Conservation (phyloP, 1,140 invertebrate genomes). For the Drosophila ercepeae region DNA sequence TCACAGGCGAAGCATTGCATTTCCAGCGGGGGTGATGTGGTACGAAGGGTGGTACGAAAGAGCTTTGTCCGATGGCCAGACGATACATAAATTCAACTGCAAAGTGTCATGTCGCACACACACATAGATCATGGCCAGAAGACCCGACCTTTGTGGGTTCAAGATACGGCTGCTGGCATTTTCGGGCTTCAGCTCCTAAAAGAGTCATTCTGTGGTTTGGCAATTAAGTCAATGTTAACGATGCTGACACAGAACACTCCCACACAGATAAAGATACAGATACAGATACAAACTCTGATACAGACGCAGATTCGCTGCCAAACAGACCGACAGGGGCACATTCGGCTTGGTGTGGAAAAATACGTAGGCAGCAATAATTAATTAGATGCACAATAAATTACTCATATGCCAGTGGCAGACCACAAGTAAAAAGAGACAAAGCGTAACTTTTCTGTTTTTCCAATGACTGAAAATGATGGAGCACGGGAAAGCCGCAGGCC, state of each 20-base stretch:
- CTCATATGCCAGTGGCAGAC: slow-evolving; percentile 60
- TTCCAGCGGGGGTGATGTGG: slow-evolving; percentile 17
- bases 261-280: slow-evolving; percentile 23
- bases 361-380: slow-evolving; percentile 66
- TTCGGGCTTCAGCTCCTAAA: slow-evolving; percentile 33
- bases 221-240: slow-evolving; percentile 55
- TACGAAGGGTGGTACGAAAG: slow-evolving; percentile 10
- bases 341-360: slow-evolving; percentile 42
- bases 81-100: slow-evolving; percentile 54
- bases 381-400: slow-evolving; percentile 73
- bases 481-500: slow-evolving; percentile 2
- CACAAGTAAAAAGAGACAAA: slow-evolving; percentile 43
- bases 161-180: slow-evolving; percentile 28
- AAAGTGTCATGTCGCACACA: slow-evolving; percentile 29
- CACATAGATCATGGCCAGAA: slow-evolving; percentile 50
- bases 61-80: slow-evolving; percentile 9
- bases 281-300: slow-evolving; percentile 15
- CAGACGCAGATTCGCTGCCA: slow-evolving; percentile 7
- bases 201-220: slow-evolving; percentile 45
- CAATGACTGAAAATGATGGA: slow-evolving; percentile 18
- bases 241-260: slow-evolving; percentile 33
- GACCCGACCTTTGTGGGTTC: slow-evolving; percentile 10
- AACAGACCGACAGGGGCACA: slow-evolving; percentile 26
- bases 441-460: slow-evolving; percentile 24
- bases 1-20: slow-evolving; percentile 2